Evolutionary conservation across 2,888 invertebrate genomes (phyloP).

Genomic region (Emesis furor): DNA sequence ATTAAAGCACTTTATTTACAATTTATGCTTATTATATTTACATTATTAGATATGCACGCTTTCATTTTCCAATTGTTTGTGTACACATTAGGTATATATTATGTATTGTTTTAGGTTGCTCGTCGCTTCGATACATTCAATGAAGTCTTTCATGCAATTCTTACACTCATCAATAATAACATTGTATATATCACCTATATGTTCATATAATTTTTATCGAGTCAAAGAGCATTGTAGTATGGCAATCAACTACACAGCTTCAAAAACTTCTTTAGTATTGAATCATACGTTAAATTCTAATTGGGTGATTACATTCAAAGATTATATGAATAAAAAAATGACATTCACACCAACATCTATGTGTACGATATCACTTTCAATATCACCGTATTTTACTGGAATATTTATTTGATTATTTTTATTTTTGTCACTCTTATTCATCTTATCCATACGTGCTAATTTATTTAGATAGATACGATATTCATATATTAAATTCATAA

Average conservation of each 20-base stretch:
- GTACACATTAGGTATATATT: conserved; percentile 44
- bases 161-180: conserved; percentile 83
- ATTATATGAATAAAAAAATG: conserved; percentile 89
- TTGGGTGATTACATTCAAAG: conserved; percentile 86
- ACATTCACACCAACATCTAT: conserved; percentile 88
- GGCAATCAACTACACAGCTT: conserved; percentile 79
- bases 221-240: conserved; percentile 81
- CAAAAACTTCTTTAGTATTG: conserved; percentile 79
- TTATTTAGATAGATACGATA: conserved; percentile 9
- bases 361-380: conserved; percentile 86
- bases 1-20: not conserved
- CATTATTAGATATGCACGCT: not conserved
- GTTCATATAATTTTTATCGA: conserved; percentile 80
- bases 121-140: conserved; percentile 84
- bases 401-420: conserved; percentile 81
- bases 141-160: conserved; percentile 83
- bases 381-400: conserved; percentile 88
- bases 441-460: conserved; percentile 22
- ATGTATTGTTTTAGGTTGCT: conserved; percentile 90
- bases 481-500: conserved; percentile 30
- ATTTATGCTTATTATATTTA: not conserved
- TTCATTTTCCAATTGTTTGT: conserved; percentile 7
- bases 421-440: conserved; percentile 49
- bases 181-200: conserved; percentile 82
- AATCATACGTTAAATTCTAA: conserved; percentile 80